phyloP scores from a whole-genome alignment of 1,140 invertebrate genomes.

The Vanessa tameamea region DNA sequence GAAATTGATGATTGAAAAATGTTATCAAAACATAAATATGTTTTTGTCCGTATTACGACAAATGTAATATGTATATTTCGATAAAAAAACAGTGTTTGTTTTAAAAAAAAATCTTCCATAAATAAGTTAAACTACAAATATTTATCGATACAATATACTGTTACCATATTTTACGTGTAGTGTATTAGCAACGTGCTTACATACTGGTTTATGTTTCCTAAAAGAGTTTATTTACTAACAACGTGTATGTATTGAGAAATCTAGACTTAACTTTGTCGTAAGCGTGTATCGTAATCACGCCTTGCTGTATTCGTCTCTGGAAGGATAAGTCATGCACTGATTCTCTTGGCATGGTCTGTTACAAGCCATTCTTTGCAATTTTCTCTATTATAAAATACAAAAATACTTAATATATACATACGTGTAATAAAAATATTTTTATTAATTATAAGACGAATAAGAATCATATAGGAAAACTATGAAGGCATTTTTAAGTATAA shows the following conservation, averaged over 20 bases:
- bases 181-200: not conserved
- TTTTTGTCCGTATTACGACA: too few species aligned
- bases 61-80: too few species aligned
- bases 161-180: not conserved
- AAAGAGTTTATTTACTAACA: slow-evolving; percentile 10
- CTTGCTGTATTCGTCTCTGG: slow-evolving; percentile 30
- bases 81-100: too few species aligned
- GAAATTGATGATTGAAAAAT: too few species aligned
- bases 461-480: too few species aligned
- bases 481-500: too few species aligned
- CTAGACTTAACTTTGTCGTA: slow-evolving; percentile 6
- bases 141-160: too few species aligned
- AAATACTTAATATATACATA: too few species aligned
- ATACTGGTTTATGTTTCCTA: not conserved
- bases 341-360: slow-evolving; percentile 30
- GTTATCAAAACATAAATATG: too few species aligned
- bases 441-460: too few species aligned
- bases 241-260: slow-evolving; percentile 19
- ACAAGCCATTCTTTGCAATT: not conserved
- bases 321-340: slow-evolving; percentile 52
- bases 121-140: too few species aligned
- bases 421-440: not conserved
- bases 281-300: slow-evolving; percentile 18
- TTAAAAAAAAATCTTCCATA: too few species aligned
- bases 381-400: not conserved